A percentile compares a stretch with the other conserved stretches of the same genome.
These are phyloP conservation scores for Hypothenemus hampei DNA, from an alignment of 1,140 invertebrate species.

Conservation along the genomic window DNA sequence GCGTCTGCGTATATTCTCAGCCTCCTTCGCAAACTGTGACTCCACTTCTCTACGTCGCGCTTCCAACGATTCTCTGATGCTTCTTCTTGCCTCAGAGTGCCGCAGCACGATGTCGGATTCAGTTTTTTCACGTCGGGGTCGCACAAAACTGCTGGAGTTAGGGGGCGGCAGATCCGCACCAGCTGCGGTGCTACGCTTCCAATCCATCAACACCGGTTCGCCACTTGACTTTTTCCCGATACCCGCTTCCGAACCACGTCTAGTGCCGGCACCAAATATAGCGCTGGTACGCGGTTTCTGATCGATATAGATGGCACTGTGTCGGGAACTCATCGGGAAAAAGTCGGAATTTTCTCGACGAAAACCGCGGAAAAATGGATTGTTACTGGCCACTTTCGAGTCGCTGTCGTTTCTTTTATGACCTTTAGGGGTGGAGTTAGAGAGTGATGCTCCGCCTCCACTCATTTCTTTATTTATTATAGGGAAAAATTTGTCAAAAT, in stretches of 20 bases:
- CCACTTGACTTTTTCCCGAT: constrained; percentile 49
- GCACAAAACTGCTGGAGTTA: constrained; percentile 41
- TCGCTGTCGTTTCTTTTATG: constrained; percentile 63
- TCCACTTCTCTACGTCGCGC: constrained; percentile 49
- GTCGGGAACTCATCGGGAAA: constrained; percentile 63
- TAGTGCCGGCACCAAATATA: constrained; percentile 60
- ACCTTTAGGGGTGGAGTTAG: constrained; percentile 47
- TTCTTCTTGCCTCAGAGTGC: constrained; percentile 51
- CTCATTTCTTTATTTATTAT: constrained; percentile 45
- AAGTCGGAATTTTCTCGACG: constrained; percentile 76
- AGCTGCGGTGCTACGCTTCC: too few relatives aligned
- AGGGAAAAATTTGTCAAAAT: constrained; percentile 76
- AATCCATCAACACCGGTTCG: constrained; percentile 66
- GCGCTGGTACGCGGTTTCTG: constrained; percentile 54
- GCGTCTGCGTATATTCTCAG: constrained; percentile 45
- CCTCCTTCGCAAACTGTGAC: constrained; percentile 42
- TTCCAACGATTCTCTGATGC: constrained; percentile 46
- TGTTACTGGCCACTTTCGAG: constrained; percentile 59
- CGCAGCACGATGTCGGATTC: constrained; percentile 76
- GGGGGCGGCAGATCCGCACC: constrained; percentile 40
- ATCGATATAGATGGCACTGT: constrained; percentile 64
- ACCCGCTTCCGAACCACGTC: constrained; percentile 55
- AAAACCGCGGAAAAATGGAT: constrained; percentile 69
- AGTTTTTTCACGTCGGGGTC: constrained; percentile 76
- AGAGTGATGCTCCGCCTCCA: constrained; percentile 42